Percentiles rank a stretch among this genome's conserved stretches.
Evolutionary conservation across 2,888 invertebrate species (phyloP).

Genomic region (Dinocampus coccinellae): DNA sequence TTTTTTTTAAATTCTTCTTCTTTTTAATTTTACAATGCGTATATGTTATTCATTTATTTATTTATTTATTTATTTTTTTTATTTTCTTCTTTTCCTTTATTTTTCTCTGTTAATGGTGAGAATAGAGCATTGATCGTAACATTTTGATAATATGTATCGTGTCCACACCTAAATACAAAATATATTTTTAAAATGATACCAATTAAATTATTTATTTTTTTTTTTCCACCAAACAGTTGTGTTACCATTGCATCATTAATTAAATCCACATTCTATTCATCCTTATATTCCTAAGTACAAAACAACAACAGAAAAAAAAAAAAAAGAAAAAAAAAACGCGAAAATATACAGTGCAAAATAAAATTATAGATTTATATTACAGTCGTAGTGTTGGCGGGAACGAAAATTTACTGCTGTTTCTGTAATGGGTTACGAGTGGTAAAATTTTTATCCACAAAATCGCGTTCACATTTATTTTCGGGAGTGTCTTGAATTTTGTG

Average conservation of each 20-base stretch:
- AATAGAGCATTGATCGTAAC: not conserved
- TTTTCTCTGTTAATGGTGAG: not conserved
- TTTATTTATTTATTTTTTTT: not conserved
- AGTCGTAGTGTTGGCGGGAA: slow-evolving; percentile 53
- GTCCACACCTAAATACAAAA: not conserved
- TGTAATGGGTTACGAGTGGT: slow-evolving; percentile 35
- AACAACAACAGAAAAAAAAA: too few relatives aligned
- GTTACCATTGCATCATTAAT: too few relatives aligned
- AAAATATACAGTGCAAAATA: too few relatives aligned
- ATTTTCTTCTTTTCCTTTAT: not conserved
- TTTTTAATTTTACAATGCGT: not conserved
- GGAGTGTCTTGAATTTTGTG: slow-evolving; percentile 21
- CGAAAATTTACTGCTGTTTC: slow-evolving; percentile 60
- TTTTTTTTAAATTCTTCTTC: not conserved
- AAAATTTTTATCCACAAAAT: slow-evolving; percentile 53
- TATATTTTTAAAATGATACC: not conserved
- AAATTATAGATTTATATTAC: too few relatives aligned
- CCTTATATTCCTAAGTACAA: too few relatives aligned
- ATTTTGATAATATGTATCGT: not conserved
- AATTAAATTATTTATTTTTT: not conserved
- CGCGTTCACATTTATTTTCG: slow-evolving; percentile 42
- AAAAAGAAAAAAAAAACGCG: not conserved
- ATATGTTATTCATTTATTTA: too few relatives aligned
- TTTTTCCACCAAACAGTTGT: too few relatives aligned
- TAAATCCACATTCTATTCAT: too few relatives aligned